These are phyloP conservation scores for Lethenteron reissneri DNA, from an alignment of 2,113 vertebrate species.

Conservation along the genomic window DNA sequence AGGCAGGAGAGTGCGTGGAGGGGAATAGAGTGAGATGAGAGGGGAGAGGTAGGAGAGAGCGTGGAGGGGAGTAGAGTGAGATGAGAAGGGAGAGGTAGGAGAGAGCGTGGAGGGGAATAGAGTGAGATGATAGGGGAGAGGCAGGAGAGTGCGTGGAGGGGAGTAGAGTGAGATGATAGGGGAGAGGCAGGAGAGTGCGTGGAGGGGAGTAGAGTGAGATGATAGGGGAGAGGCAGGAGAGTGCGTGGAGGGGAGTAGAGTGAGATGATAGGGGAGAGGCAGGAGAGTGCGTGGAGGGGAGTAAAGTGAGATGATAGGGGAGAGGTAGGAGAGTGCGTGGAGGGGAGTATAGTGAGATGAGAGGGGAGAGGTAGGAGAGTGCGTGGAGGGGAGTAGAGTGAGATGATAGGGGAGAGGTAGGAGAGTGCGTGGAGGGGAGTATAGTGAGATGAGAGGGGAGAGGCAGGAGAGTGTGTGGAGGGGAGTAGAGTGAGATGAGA, in stretches of 20 bases:
- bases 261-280: slow-evolving; percentile 22
- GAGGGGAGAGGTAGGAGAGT: background rate
- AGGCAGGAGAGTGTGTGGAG: background rate
- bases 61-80: background rate
- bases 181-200: too few species aligned
- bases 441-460: background rate
- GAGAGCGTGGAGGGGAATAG: background rate
- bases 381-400: background rate
- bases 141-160: too few species aligned
- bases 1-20: background rate
- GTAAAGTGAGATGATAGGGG: slow-evolving; percentile 11
- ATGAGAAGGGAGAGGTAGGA: background rate
- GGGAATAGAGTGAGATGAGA: too few species aligned
- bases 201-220: too few species aligned
- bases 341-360: background rate
- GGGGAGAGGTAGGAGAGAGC: background rate
- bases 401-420: background rate
- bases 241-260: too few species aligned
- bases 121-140: too few species aligned
- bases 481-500: background rate
- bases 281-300: slow-evolving; percentile 21
- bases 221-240: too few species aligned
- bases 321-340: background rate
- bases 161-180: too few species aligned
- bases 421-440: background rate